Conservation (phyloP, 2,888 invertebrate genomes). For the Ophioninae sp. region DNA sequence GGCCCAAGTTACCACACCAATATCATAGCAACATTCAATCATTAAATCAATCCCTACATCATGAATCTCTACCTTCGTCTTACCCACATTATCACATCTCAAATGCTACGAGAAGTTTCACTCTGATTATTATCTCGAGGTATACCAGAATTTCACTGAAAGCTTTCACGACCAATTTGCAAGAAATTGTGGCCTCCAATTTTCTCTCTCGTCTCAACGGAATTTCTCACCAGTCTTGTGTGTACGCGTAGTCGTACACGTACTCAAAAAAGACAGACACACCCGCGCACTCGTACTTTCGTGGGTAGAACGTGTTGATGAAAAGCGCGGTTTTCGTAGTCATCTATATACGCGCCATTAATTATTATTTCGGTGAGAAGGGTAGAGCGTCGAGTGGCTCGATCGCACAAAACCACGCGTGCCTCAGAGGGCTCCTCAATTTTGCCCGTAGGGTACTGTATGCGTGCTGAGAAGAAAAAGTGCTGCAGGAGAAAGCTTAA, state of each 20-base stretch:
- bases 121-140: background rate
- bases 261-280: background rate
- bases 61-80: background rate
- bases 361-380: conserved; percentile 61
- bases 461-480: conserved; percentile 17
- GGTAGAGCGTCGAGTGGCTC: conserved; percentile 69
- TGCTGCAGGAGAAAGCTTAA: conserved; percentile 29
- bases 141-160: background rate
- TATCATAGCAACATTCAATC: background rate
- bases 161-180: background rate
- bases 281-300: background rate
- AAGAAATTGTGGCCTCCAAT: background rate
- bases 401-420: conserved; percentile 77
- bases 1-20: too few relatives aligned
- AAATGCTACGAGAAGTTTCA: background rate
- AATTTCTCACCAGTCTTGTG: background rate
- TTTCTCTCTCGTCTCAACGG: background rate
- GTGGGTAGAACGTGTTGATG: conserved; percentile 12
- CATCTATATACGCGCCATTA: conserved; percentile 48
- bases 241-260: background rate
- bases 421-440: conserved; percentile 59
- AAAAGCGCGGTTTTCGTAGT: conserved; percentile 19
- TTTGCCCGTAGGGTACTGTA: conserved; percentile 52
- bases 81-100: background rate
- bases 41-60: background rate